Evolutionary conservation across 23 tunicate genomes (phyloP), one percentile per base, ranked within the genome.

Genomic region (Trididemnum clinides): DNA sequence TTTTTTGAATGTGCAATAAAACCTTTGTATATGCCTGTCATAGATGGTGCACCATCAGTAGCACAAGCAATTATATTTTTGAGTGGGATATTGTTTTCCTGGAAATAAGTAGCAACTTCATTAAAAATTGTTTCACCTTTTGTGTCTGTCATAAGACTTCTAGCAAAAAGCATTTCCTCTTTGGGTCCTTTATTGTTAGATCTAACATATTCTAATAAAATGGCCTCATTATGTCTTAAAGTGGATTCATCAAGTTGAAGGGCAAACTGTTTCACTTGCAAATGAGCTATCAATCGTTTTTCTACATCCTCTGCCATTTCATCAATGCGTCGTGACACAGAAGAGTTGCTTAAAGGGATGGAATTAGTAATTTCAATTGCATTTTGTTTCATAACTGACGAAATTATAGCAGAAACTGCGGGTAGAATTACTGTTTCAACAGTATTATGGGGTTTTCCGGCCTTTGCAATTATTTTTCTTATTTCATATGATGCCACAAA

Each of bases 401-500:
- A 82, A 33, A 82, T 71, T 35, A 82, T 71, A 73, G 73, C 86
- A 33, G 36, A 73, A 63, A 33, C 86, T 18, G 83, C 36, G 50
- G 83, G 88, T 28, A 84, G 21, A 7, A 75, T 18, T 22, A 84
- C 69, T 12, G 77, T 69, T 84, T 84, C 83, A 51, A 83, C 88
- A 44, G 77, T 69, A 39, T 83, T 84, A 36, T 82, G 78, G 18
- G 87, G 59, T 30, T 82, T 72, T 26, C 59, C 87, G 59, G 82
- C 77, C 77, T 76, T 84, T 32, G 88, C 88, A 50, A 84, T 84
- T 19, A 84, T 39, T 50, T 29, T 20, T 44, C 70, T 77, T 28
- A 84, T 39, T 39, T 84, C 77, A 39, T 84, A 75, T 22, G 81
- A 84, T 15, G 88, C 88, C 77, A 84, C 44, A 18, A 84, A 69